phyloP scores from a whole-genome alignment of 2,797 vertebrate genomes.

The Sitta carolinensis region DNA sequence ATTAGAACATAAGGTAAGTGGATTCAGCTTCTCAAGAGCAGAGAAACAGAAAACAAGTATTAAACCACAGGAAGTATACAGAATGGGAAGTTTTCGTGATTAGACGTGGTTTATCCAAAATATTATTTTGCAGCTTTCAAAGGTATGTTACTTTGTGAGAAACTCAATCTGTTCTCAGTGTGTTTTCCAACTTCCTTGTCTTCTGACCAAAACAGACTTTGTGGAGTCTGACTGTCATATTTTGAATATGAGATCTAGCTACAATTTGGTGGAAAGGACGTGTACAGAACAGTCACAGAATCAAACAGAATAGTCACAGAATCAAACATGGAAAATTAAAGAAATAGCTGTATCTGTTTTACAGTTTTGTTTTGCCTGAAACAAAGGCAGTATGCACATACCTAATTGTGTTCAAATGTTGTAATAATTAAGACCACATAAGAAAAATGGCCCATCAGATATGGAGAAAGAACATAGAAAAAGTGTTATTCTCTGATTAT shows the following conservation, averaged over 20 bases:
- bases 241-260: not conserved
- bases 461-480: not conserved
- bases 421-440: not conserved
- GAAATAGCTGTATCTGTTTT: not conserved
- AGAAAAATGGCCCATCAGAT: not conserved
- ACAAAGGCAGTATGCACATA: not conserved
- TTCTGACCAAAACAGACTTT: not conserved
- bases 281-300: not conserved
- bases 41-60: not conserved
- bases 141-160: not conserved
- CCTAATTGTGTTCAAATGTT: not conserved
- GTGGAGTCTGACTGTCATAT: not conserved
- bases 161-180: not conserved
- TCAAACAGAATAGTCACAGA: not conserved
- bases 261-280: not conserved
- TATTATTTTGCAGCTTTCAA: not conserved
- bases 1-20: not conserved
- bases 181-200: not conserved
- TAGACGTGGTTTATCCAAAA: not conserved
- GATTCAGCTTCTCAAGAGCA: not conserved
- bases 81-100: not conserved
- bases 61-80: not conserved
- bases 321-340: not conserved
- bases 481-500: conserved; percentile 13
- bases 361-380: not conserved